Evolutionary conservation across 1,140 invertebrate species (phyloP).

Genomic region (Stegodyphus dumicola): DNA sequence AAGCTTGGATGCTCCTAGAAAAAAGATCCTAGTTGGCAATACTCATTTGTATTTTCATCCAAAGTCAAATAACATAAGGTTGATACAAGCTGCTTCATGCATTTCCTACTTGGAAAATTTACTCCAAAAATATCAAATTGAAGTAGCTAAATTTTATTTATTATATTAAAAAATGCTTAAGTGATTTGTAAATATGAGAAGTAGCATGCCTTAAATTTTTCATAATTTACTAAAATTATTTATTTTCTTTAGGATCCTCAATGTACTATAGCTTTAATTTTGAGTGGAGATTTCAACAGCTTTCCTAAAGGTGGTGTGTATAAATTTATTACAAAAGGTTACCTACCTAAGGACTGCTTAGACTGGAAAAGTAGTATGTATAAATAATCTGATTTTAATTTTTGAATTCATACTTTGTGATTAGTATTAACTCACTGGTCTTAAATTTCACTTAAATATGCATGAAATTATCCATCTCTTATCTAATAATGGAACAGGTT

Average conservation of each 20-base stretch:
- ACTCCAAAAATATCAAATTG: conserved; percentile 71
- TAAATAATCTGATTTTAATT: not conserved
- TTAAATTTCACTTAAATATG: too few species aligned
- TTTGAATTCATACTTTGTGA: not conserved
- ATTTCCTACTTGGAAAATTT: conserved; percentile 68
- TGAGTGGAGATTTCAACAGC: conserved; percentile 91
- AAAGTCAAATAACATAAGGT: conserved; percentile 85
- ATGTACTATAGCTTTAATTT: conserved; percentile 74
- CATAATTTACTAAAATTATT: not conserved
- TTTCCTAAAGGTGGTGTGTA: conserved; percentile 83
- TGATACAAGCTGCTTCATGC: conserved; percentile 73
- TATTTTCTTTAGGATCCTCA: conserved; percentile 71
- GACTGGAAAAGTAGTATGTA: conserved; percentile 85
- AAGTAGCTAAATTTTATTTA: conserved; percentile 9
- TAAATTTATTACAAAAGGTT: conserved; percentile 77
- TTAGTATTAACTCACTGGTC: too few species aligned
- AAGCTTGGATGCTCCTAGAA: conserved; percentile 72
- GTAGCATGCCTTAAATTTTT: too few species aligned
- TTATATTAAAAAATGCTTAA: too few species aligned
- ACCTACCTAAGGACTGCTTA: conserved; percentile 73
- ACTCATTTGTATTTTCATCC: conserved; percentile 94
- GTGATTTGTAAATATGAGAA: too few species aligned
- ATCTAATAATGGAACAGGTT: too few species aligned
- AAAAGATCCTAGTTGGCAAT: conserved; percentile 77
- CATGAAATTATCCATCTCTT: too few species aligned